Evolutionary conservation across 2,888 invertebrate genomes (phyloP).

Genomic region (Sussaba pulchella): DNA sequence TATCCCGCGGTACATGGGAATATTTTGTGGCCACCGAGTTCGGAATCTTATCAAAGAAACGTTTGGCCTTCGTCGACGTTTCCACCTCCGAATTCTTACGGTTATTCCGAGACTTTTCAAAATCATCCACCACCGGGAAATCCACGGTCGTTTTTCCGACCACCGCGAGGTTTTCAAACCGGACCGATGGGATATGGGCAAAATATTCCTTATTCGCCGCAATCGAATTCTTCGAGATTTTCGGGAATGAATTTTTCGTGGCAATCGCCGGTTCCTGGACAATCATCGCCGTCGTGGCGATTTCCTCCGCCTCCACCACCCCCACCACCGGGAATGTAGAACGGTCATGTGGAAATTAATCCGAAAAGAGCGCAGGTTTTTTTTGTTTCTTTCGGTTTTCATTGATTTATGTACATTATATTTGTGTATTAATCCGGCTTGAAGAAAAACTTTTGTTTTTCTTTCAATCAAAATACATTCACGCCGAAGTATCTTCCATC

Average conservation of each 20-base stretch:
- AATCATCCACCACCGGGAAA: slow-evolving; percentile 33
- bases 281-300: slow-evolving; percentile 58
- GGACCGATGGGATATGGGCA: slow-evolving; percentile 25
- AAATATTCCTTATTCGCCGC: slow-evolving; percentile 37
- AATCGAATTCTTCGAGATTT: slow-evolving; percentile 51
- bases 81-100: slow-evolving; percentile 48
- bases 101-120: slow-evolving; percentile 34
- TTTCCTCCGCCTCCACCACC: slow-evolving; percentile 71
- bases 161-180: slow-evolving; percentile 28
- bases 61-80: slow-evolving; percentile 18
- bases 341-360: too few species aligned
- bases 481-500: too few species aligned
- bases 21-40: slow-evolving; percentile 56
- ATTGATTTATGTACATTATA: too few species aligned
- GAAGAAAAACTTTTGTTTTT: too few species aligned
- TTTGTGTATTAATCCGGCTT: too few species aligned
- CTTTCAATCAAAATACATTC: too few species aligned
- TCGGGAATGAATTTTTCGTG: slow-evolving; percentile 57
- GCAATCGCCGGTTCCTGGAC: slow-evolving; percentile 60
- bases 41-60: slow-evolving; percentile 15
- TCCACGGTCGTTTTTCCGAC: slow-evolving; percentile 33
- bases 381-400: too few species aligned
- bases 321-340: slow-evolving; percentile 60
- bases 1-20: slow-evolving; percentile 60
- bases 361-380: too few species aligned